Base-by-base conservation (phyloP, 2,113 vertebrate genomes). In the Pseudonaja textilis region DNA sequence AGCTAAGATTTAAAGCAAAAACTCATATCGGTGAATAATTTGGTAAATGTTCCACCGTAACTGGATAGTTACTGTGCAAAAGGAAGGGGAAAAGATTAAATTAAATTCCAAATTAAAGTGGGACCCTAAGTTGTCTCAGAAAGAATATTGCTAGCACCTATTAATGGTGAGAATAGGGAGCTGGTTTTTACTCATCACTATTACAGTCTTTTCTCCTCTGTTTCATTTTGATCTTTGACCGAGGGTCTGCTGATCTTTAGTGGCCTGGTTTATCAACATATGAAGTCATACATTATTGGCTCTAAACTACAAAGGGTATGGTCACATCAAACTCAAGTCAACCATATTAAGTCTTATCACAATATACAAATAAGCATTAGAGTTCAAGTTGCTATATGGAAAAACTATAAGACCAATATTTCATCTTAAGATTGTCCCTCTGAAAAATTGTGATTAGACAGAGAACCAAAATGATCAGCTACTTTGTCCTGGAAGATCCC, bases 381-480 rank as follows among this genome's bases (percentile, higher is more conserved):
- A 47, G 74, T 74, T 69, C 59, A 91, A 26, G 3, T 22, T 56
- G 23, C 25, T 91, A 3, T 34, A 34, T 23, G 74, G 50, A n/a
- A 55, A 81, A 91, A 14, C 1, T 34, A 39, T 8, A n/a, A 23
- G 26, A 42, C 55, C 26, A 50, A 29, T 61, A 22, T 34, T 64
- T 39, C 23, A 52, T 54, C 1, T 52, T 69, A 7, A 74, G n/a
- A 39, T n/a, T 29, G 16, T 56, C 74, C 12, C 54, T 85, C 88
- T 61, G 74, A 96, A 96, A 95, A 95, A 94, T 95, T 96, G 95
- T 94, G 57, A 91, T 96, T 26, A 95, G 96, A 95, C 95, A 47
- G 90, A 64, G 93, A 92, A 92, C 92, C 92, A 95, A 87, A 91
- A 90, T 91, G 91, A 93, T 96, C 95, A 96, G 61, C 93, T 94